Evolutionary conservation across 1,140 invertebrate species (phyloP).

Genomic region (Macrostomum lignano): DNA sequence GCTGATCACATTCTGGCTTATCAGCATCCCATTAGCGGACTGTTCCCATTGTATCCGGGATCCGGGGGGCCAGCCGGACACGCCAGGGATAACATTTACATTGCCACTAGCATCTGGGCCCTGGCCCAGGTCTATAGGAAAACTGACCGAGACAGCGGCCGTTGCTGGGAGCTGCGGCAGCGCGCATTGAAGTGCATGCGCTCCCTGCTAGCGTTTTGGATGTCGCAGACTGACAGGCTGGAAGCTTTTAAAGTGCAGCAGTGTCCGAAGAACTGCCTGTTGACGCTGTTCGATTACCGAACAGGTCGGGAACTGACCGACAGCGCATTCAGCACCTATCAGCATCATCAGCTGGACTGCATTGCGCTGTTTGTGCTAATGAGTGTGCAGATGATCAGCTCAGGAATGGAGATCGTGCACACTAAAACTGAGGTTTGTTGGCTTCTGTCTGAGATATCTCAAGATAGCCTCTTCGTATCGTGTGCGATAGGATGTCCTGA

Average conservation of each 20-base stretch:
- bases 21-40: conserved; percentile 69
- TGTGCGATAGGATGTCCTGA: too few relatives aligned
- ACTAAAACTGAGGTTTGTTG: conserved; percentile 97
- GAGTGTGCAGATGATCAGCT: conserved; percentile 88
- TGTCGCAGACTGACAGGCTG: conserved; percentile 48
- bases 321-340: too few relatives aligned
- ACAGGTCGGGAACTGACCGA: conserved; percentile 56
- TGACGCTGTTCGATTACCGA: conserved; percentile 70
- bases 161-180: conserved; percentile 85
- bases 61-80: conserved; percentile 40
- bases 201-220: conserved; percentile 84
- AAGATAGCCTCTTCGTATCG: too few relatives aligned
- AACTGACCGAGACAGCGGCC: conserved; percentile 87
- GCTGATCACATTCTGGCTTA: conserved; percentile 26
- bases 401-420: conserved; percentile 95
- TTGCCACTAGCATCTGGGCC: conserved; percentile 73
- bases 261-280: conserved; percentile 55
- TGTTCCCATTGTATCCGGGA: conserved; percentile 61
- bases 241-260: conserved; percentile 83
- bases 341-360: conserved; percentile 64
- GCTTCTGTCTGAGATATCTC: too few relatives aligned
- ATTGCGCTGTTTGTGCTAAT: conserved; percentile 75
- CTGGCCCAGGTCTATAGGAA: conserved; percentile 80
- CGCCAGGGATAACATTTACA: conserved; percentile 78
- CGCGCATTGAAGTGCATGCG: conserved; percentile 92